Evolutionary conservation across 2,797 vertebrate genomes (phyloP).

Genomic region (Emydoidea blandingii): DNA sequence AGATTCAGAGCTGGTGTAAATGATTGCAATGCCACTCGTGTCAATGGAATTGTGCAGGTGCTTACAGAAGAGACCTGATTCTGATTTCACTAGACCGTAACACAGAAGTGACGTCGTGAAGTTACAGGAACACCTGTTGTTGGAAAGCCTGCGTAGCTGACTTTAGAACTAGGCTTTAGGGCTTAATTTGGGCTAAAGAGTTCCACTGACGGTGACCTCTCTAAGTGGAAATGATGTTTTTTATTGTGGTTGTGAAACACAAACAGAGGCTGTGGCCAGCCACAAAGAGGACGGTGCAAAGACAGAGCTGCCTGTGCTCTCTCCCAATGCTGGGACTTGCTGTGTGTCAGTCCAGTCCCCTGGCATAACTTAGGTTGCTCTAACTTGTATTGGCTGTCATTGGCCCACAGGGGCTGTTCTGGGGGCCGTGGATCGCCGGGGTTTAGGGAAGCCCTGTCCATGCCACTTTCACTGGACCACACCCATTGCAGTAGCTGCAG

Average conservation of each 20-base stretch:
- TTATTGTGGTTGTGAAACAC: not conserved
- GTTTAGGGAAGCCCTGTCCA: not conserved
- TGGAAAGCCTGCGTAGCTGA: not conserved
- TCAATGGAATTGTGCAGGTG: not conserved
- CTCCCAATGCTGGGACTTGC: not conserved
- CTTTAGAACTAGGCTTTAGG: not conserved
- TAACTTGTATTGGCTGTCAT: not conserved
- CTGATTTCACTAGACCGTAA: not conserved
- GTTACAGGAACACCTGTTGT: not conserved
- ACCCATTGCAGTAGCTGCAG: not conserved
- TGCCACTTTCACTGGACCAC: not conserved
- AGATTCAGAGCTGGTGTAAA: not conserved
- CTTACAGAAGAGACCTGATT: not conserved
- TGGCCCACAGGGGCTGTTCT: not conserved
- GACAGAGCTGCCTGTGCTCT: not conserved
- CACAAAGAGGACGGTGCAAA: not conserved
- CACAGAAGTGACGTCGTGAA: not conserved
- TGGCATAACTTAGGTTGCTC: not conserved
- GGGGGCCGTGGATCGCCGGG: not conserved
- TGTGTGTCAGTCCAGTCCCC: not conserved
- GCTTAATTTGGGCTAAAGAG: not conserved
- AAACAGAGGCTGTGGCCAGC: not conserved
- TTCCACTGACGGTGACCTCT: not conserved
- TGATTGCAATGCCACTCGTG: not conserved
- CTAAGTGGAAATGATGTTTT: not conserved